Base-by-base conservation (phyloP, 2,888 invertebrate genomes). In the Melinaea marsaeus region DNA sequence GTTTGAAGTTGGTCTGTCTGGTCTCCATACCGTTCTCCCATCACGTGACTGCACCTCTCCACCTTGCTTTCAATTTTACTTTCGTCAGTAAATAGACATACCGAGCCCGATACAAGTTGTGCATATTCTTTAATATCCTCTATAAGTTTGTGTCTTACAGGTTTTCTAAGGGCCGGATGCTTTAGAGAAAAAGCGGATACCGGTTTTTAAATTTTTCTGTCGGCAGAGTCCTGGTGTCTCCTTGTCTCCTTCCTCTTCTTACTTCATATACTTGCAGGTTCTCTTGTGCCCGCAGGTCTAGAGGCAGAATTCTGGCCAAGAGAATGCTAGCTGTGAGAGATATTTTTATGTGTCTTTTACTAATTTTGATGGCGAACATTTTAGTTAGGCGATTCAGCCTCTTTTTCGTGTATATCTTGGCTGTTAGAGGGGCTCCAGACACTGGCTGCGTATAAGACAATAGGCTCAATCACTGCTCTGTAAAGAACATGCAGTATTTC, bases 251-350 rank as follows among this genome's bases (percentile, higher is more conserved):
- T 9, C 67, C 68, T 37, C 59, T 65, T 46, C 62, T 66, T 4
- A 13, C 57, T 32, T 58, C 48, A 54, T 67, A 64, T 9, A 64
- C 13, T 3, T 7, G 5, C 2, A 58, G 58, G 2, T 56, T 61
- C 35, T 69, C 66, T 4, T 13, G 35, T 0, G 62, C 34, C 3
- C 67, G 54, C 0, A 65, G 45, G 35, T 68, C 61, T 1, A 69
- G 61, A 0, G 66, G 64, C 0, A 64, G 22, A 4, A 58, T 33
- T 2, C 62, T 56, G 2, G 61, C 33, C 9, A 65, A 6, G 34
- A 59, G 13, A 2, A 55, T 34, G 0, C 55, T 33, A 0, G 65
- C 9, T 2, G 11, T 55, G 0, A 65, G 58, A 1, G 65, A 66
- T 1, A 58, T 54, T 3, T 63, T 66, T 2, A 56, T 45, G 47